phyloP scores from a whole-genome alignment of 2,888 invertebrate species.

The Sminthurinus aureus region DNA sequence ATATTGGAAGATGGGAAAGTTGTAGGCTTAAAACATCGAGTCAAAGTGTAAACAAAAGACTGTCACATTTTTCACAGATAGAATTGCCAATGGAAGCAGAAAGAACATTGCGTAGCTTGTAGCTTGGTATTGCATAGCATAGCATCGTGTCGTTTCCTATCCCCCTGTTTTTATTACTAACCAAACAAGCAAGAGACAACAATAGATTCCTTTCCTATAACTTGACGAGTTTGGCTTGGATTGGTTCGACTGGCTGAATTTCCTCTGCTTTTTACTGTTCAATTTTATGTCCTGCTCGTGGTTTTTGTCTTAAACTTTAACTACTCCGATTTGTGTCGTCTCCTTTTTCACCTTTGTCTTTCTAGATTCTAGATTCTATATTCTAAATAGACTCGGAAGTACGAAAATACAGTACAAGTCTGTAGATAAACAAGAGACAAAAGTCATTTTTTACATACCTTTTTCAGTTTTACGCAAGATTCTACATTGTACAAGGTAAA shows the following conservation, averaged over 20 bases:
- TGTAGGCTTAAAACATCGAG: not conserved
- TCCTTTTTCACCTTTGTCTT: not conserved
- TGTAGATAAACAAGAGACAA: too few relatives aligned
- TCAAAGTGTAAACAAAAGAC: conserved; percentile 25
- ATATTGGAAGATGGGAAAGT: not conserved
- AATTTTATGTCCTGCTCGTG: not conserved
- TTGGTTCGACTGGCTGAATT: conserved; percentile 9
- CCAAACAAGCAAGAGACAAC: conserved; percentile 43
- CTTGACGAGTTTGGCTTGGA: too few relatives aligned
- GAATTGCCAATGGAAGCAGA: not conserved
- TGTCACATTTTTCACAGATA: conserved; percentile 33
- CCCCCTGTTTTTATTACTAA: conserved; percentile 42
- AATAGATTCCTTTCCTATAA: conserved; percentile 31
- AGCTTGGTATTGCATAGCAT: not conserved
- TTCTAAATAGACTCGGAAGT: not conserved
- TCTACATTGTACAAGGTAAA: too few relatives aligned
- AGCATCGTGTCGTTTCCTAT: conserved; percentile 2
- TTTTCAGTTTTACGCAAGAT: too few relatives aligned
- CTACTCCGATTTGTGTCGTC: not conserved
- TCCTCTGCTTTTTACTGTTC: conserved; percentile 3
- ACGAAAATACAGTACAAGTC: not conserved
- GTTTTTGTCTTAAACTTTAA: not conserved
- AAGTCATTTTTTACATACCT: too few relatives aligned
- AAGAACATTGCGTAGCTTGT: not conserved
- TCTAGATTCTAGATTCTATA: not conserved